phyloP scores from a whole-genome alignment of 2,797 vertebrate species.

The Oceanodroma leucorhoa region DNA sequence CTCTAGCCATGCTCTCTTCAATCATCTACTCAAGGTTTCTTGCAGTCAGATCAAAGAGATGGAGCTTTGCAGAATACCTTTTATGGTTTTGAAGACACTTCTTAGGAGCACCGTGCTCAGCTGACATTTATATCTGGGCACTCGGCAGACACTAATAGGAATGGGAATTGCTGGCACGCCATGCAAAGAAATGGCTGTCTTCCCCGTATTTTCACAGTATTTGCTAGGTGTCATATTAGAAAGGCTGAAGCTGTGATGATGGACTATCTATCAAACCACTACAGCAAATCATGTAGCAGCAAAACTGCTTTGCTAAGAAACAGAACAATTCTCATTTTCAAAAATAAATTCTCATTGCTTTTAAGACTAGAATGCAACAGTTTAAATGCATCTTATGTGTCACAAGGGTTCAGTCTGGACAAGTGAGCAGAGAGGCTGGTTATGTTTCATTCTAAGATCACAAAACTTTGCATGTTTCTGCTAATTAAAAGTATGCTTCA shows the following conservation, averaged over 20 bases:
- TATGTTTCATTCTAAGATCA: neutral
- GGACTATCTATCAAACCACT: neutral
- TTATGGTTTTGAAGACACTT: neutral
- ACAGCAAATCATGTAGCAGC: neutral
- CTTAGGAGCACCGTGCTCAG: neutral
- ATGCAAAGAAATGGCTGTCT: neutral
- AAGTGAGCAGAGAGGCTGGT: neutral
- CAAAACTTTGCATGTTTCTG: neutral
- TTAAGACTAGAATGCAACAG: neutral
- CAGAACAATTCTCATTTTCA: neutral
- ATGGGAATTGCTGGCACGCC: neutral
- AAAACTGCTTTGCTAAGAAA: neutral
- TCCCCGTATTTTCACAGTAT: neutral
- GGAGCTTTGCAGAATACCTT: constrained; percentile 20
- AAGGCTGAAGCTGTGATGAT: neutral
- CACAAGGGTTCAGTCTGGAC: neutral
- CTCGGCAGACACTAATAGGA: neutral
- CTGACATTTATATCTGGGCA: neutral
- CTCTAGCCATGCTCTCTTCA: constrained; percentile 11
- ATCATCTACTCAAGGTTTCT: constrained; percentile 6
- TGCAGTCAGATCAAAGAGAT: constrained; percentile 4
- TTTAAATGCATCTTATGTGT: neutral
- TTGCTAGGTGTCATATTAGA: neutral
- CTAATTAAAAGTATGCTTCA: neutral
- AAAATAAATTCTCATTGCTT: neutral